These are phyloP conservation scores for Pipistrellus pipistrellus DNA, from an alignment of 2,797 vertebrate genomes.

Conservation along the genomic window DNA sequence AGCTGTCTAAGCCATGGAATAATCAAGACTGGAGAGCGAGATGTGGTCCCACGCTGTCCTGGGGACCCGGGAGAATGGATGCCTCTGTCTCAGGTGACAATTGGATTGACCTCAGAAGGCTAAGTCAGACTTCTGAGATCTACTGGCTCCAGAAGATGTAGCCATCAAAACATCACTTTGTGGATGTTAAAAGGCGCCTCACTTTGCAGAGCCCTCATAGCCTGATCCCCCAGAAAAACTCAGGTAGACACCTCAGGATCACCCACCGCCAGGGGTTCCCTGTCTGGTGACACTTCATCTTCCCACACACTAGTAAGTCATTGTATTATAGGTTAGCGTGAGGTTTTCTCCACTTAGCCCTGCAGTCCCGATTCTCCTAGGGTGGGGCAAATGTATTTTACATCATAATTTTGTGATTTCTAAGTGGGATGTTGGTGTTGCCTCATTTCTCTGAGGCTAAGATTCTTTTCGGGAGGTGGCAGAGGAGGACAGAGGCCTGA, in stretches of 20 bases:
- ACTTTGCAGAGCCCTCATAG: not conserved
- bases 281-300: slow-evolving; percentile 77
- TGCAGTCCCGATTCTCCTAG: slow-evolving; percentile 37
- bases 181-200: slow-evolving; percentile 13
- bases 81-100: not conserved
- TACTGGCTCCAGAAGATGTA: slow-evolving; percentile 34
- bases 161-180: not conserved
- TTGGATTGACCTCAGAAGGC: slow-evolving; percentile 45
- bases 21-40: not conserved
- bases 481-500: not conserved
- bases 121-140: slow-evolving; percentile 44
- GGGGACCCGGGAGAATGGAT: not conserved
- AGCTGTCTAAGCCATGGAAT: not conserved
- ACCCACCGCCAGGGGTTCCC: slow-evolving; percentile 72
- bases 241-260: slow-evolving; percentile 52
- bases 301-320: slow-evolving; percentile 66
- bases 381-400: slow-evolving; percentile 55
- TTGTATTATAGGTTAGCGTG: not conserved
- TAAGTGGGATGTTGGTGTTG: not conserved
- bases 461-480: not conserved
- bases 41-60: not conserved
- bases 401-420: slow-evolving; percentile 7
- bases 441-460: not conserved
- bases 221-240: slow-evolving; percentile 35
- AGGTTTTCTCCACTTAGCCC: slow-evolving; percentile 62